Evolutionary conservation across 2,888 invertebrate species (phyloP).

Genomic region (Nomada ruficornis): DNA sequence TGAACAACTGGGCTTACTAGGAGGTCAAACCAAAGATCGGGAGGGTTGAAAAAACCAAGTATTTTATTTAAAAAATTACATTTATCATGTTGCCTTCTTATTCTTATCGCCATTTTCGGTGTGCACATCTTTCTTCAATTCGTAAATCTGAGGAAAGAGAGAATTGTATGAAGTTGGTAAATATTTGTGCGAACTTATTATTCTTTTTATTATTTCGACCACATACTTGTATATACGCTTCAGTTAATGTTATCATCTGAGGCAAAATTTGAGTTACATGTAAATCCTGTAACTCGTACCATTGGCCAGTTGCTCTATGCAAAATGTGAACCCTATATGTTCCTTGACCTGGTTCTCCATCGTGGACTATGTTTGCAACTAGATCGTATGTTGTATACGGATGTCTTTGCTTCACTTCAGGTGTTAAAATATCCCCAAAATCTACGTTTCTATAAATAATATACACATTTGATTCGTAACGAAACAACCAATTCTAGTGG

Average conservation of each 20-base stretch:
- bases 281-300: conserved; percentile 94
- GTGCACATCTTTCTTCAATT: conserved; percentile 74
- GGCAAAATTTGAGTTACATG: conserved; percentile 99
- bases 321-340: conserved; percentile 97
- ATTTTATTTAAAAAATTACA: conserved; percentile 60
- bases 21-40: neutral
- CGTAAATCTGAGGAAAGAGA: conserved; percentile 78
- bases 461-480: conserved; percentile 3
- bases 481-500: neutral
- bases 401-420: conserved; percentile 91
- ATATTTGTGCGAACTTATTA: neutral
- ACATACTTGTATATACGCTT: conserved; percentile 97
- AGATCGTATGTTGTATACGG: conserved; percentile 96
- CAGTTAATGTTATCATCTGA: conserved; percentile 99
- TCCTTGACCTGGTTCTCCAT: conserved; percentile 97
- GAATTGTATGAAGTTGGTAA: neutral
- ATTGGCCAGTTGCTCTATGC: conserved; percentile 93
- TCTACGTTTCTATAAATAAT: conserved; percentile 93
- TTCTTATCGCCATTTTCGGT: conserved; percentile 70
- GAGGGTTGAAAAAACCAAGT: conserved; percentile 57
- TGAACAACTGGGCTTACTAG: neutral
- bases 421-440: conserved; percentile 96
- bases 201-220: neutral
- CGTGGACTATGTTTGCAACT: conserved; percentile 99
- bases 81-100: conserved; percentile 52